phyloP scores from a whole-genome alignment of 1,140 invertebrate species.

The Piezodorus guildinii region DNA sequence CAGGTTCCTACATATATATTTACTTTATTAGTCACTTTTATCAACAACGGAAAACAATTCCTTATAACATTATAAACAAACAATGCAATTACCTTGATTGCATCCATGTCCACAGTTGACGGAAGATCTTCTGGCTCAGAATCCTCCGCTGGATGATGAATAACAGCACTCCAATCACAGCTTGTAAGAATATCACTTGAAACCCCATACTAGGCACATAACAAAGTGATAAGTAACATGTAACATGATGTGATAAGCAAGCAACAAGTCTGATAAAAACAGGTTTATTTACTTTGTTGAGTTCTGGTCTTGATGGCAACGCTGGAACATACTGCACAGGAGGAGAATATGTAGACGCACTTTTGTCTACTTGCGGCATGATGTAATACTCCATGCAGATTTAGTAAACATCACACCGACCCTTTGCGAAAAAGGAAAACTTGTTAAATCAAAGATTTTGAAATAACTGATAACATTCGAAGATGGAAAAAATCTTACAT shows the following conservation, averaged over 20 bases:
- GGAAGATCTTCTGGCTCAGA: conserved; percentile 36
- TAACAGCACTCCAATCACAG: conserved; percentile 34
- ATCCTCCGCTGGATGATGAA: conserved; percentile 34
- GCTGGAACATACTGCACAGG: conserved; percentile 24
- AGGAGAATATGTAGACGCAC: conserved; percentile 24
- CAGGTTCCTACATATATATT: conserved; percentile 25
- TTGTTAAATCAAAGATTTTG: background rate
- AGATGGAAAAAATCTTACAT: background rate
- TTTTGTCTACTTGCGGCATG: conserved; percentile 29
- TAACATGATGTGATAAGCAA: too few species aligned
- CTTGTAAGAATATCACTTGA: conserved; percentile 29
- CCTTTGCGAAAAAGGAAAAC: background rate
- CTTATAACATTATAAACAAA: background rate
- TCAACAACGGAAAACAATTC: background rate
- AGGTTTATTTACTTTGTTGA: conserved; percentile 20
- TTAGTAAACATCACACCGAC: conserved; percentile 22
- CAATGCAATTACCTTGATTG: conserved; percentile 33
- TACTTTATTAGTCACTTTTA: background rate
- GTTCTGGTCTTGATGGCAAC: conserved; percentile 13
- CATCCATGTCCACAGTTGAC: conserved; percentile 39
- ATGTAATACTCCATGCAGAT: conserved; percentile 30
- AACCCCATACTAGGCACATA: conserved; percentile 16
- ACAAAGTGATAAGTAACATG: background rate
- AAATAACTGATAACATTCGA: background rate
- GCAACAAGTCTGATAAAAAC: background rate